Evolutionary conservation across 2,113 vertebrate genomes (phyloP), one percentile per base, ranked within the genome.

Genomic region (Hippolais icterina): DNA sequence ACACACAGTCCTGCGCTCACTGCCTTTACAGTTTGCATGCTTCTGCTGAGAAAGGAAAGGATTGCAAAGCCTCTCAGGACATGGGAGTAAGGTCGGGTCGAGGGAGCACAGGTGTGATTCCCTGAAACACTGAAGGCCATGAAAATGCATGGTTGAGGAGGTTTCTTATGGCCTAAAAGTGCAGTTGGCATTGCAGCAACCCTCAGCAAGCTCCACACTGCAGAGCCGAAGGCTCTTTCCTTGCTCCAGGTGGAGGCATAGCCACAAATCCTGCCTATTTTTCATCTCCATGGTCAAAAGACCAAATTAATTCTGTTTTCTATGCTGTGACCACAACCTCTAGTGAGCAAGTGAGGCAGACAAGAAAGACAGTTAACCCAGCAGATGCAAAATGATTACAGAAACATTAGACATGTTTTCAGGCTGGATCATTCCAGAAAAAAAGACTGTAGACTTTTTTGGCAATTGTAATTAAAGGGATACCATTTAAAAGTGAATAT

Each of bases 1-100:
- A 71, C 2, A 2, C 10, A 9, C 11, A 31, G 15, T 42, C 11
- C 27, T 42, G 39, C 0, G 0, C 18, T 60, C 5, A 0, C 42
- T 70, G 41, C n/a, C 24, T 37, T 61, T 39, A 69, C 10, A 54
- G 44, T 53, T 35, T n/a, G 7, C 5, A 21, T 47, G 47, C 12
- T 65, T 72, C 63, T 83, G 54, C 37, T 54, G 37, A 33, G 35
- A 82, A 88, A 83, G 16, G 9, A 42, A 76, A 60, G 22, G 46
- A 69, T 16, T 15, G 16, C 31, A 88, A 91, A 94, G 37, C 18
- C n/a, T 57, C 37, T 80, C 25, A 15, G 42, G 42, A 61, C 42
- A 46, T 2, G 1, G 63, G 5, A 86, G 25, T 3, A 10, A 64
- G 20, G 41, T 10, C 0, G 0, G 22, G 25, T 2, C 0, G 6